phyloP scores from a whole-genome alignment of 92 coral and sea anemone species.

The Meandrina meandrites region DNA sequence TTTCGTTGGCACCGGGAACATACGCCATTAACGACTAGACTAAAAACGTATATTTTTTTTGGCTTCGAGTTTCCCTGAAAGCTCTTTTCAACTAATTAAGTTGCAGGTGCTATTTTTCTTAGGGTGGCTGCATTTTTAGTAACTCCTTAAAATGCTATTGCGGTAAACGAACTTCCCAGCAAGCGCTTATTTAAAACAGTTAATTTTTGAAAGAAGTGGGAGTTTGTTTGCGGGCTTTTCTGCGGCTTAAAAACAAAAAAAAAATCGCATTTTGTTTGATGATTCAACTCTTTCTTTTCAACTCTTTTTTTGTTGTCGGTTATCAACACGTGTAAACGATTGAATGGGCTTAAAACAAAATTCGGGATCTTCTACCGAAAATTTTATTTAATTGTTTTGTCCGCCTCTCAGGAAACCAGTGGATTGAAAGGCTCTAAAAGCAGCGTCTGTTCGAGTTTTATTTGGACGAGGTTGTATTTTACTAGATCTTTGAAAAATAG shows the following conservation, averaged over 20 bases:
- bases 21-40: not conserved
- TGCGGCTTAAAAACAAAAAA: slow-evolving; percentile 1
- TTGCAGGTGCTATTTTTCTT: not conserved
- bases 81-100: slow-evolving; percentile 1
- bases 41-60: not conserved
- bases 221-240: not conserved
- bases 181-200: not conserved
- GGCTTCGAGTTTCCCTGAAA: not conserved
- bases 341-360: not conserved
- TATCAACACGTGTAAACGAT: not conserved
- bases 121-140: not conserved
- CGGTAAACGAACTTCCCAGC: slow-evolving; percentile 8
- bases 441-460: not conserved
- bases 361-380: not conserved
- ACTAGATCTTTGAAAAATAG: not conserved
- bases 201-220: not conserved
- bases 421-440: not conserved
- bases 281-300: not conserved
- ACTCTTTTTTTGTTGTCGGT: not conserved
- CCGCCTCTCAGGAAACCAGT: not conserved
- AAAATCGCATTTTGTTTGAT: not conserved
- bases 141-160: slow-evolving; percentile 11
- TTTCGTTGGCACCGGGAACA: not conserved
- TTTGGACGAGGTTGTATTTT: not conserved
- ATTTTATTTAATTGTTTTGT: not conserved